Conservation (phyloP, 2,113 vertebrate genomes). For the Xiphophorus maculatus region DNA sequence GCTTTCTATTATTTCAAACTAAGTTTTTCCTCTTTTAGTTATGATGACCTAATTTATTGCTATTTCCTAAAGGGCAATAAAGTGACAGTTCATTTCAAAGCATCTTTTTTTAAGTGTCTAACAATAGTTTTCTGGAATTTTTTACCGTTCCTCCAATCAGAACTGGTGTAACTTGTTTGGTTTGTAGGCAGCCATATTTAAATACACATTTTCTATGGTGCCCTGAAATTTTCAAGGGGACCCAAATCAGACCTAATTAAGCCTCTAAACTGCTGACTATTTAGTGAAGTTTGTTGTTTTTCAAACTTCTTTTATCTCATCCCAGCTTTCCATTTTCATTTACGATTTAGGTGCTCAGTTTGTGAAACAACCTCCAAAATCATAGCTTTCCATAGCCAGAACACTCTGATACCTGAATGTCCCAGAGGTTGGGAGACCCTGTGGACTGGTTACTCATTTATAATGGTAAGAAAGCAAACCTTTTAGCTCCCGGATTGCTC, state of each 20-base stretch:
- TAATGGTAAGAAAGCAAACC: conserved; percentile 83
- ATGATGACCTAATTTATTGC: background rate
- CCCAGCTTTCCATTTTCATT: background rate
- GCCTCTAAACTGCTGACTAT: background rate
- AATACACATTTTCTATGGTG: background rate
- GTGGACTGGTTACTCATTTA: conserved; percentile 92
- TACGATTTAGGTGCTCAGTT: conserved; percentile 83
- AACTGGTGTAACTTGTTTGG: too few relatives aligned
- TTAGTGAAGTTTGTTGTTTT: background rate
- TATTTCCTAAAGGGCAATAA: background rate
- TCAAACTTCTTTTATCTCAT: background rate
- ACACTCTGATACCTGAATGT: conserved; percentile 84
- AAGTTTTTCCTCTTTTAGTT: background rate
- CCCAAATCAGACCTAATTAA: background rate
- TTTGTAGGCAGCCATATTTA: too few relatives aligned
- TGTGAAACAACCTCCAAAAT: conserved; percentile 90
- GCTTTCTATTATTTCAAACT: background rate
- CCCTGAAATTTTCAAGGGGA: background rate
- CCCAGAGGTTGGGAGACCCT: conserved; percentile 88
- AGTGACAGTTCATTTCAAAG: background rate
- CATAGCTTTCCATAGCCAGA: conserved; percentile 92
- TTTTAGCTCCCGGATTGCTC: background rate
- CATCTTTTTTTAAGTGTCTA: too few relatives aligned
- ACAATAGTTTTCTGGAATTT: too few relatives aligned
- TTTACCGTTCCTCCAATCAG: too few relatives aligned